Percentiles rank a stretch among this genome's conserved stretches.
These are phyloP conservation scores for Aleiodes sp. DNA, from an alignment of 1,140 invertebrate species.

Conservation along the genomic window DNA sequence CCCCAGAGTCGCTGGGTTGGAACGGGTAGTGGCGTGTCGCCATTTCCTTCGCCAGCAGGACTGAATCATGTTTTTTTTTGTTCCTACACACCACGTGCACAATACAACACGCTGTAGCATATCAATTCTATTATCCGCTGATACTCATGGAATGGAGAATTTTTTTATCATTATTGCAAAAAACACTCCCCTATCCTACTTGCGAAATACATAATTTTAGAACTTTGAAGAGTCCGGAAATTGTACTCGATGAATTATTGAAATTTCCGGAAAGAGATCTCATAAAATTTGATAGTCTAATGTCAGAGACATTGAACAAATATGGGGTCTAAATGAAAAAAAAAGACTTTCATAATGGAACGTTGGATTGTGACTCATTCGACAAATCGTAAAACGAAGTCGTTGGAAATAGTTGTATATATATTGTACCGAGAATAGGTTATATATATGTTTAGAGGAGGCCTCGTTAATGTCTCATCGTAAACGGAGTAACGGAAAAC, in stretches of 20 bases:
- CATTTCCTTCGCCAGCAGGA: not conserved
- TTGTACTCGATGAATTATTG: too few relatives aligned
- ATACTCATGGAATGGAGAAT: not conserved
- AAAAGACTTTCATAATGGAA: too few relatives aligned
- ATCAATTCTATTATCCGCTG: too few relatives aligned
- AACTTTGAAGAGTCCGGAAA: too few relatives aligned
- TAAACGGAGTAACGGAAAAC: not conserved
- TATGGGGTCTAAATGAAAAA: too few relatives aligned
- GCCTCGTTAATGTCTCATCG: not conserved
- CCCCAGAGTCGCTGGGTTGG: not conserved
- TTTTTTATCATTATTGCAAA: too few relatives aligned
- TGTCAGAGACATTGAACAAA: too few relatives aligned
- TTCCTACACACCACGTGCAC: not conserved
- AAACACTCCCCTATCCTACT: too few relatives aligned
- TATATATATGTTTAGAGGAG: not conserved
- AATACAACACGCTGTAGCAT: too few relatives aligned
- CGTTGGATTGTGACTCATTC: not conserved
- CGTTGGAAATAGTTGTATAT: not conserved
- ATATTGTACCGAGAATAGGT: not conserved
- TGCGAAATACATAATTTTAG: too few relatives aligned
- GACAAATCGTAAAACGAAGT: slow-evolving; percentile 1
- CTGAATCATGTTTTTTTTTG: not conserved
- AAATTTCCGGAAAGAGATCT: too few relatives aligned
- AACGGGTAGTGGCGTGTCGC: slow-evolving; percentile 7
- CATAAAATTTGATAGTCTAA: too few relatives aligned